A percentile compares a stretch with the other conserved stretches of the same genome.
Evolutionary conservation across 2,888 invertebrate genomes (phyloP).

Genomic region (Stenodema calcarata): DNA sequence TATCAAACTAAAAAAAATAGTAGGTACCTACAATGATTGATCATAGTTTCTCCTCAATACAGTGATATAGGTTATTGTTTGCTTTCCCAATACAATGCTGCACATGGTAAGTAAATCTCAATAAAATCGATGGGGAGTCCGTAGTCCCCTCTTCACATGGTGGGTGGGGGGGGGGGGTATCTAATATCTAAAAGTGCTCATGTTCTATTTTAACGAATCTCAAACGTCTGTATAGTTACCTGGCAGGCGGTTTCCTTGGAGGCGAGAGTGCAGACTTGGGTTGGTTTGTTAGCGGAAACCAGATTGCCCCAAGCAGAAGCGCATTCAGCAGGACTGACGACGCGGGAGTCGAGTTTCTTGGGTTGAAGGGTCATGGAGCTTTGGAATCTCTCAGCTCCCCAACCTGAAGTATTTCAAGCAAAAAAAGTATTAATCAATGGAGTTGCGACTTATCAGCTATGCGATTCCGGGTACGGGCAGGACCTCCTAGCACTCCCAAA

Average conservation of each 20-base stretch:
- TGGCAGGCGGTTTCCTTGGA: conserved; percentile 16
- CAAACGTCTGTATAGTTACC: background rate
- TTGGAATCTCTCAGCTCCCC: conserved; percentile 23
- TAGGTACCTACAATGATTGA: background rate
- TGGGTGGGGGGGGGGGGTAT: no score
- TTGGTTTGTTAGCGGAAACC: conserved; percentile 3
- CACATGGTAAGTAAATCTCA: no score
- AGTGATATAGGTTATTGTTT: no score
- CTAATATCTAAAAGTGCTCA: no score
- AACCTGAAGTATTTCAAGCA: background rate
- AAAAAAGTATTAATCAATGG: no score
- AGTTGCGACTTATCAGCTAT: no score
- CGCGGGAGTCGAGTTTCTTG: conserved; percentile 4
- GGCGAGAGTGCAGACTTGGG: conserved; percentile 28
- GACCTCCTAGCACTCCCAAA: background rate
- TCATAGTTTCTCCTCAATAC: no score
- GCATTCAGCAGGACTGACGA: background rate
- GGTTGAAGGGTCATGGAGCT: conserved; percentile 14
- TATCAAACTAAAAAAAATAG: background rate
- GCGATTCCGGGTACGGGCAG: no score
- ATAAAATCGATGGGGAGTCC: no score
- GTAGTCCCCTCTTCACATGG: no score
- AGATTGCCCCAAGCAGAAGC: background rate
- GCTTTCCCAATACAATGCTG: no score
- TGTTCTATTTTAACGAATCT: no score